phyloP scores from a whole-genome alignment of 2,113 vertebrate genomes.

The Calidris pygmaea region DNA sequence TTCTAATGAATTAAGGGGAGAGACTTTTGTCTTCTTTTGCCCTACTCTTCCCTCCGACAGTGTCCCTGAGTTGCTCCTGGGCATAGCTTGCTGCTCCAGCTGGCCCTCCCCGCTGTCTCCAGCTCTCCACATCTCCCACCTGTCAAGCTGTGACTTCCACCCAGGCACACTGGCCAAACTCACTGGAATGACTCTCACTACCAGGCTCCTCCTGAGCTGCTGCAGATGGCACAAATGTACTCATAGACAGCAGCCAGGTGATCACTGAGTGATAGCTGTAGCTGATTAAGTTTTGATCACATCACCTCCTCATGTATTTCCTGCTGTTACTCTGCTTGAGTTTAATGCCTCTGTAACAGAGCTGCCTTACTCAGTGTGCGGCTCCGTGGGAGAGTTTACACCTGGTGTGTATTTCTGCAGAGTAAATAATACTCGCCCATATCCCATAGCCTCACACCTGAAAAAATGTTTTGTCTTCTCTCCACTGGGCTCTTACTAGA shows the following conservation, averaged over 20 bases:
- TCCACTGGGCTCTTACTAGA: neutral
- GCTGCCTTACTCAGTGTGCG: neutral
- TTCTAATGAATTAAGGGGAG: neutral
- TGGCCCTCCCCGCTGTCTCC: neutral
- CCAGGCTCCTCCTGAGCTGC: neutral
- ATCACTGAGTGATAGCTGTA: neutral
- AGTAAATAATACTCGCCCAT: neutral
- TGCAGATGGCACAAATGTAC: neutral
- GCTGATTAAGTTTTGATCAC: conserved; percentile 27
- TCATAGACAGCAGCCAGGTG: neutral
- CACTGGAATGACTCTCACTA: neutral
- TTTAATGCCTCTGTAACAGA: neutral
- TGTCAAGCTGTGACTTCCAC: neutral
- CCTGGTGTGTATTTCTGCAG: neutral
- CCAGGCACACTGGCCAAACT: neutral
- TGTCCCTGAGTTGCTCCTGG: neutral
- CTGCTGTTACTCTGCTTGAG: neutral
- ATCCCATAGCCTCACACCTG: neutral
- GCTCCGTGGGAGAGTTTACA: neutral
- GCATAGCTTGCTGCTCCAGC: neutral
- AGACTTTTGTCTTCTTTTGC: neutral
- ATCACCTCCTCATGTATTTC: neutral
- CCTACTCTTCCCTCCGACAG: neutral
- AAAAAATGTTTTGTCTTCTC: neutral
- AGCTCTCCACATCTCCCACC: neutral